phyloP scores from a whole-genome alignment of 2,797 vertebrate species.

The Gymnothorax javanicus region DNA sequence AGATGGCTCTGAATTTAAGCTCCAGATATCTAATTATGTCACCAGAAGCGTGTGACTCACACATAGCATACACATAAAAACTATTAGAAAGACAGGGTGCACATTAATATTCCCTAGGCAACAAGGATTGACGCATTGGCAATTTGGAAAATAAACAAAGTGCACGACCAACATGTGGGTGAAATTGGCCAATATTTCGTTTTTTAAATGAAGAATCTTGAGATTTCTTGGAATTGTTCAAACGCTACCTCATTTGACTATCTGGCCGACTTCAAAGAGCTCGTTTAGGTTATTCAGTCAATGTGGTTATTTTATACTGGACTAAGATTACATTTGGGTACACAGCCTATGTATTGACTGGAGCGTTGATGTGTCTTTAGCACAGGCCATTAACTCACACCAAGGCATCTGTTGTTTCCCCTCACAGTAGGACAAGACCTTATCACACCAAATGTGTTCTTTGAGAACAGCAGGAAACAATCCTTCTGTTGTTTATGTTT shows the following conservation, averaged over 20 bases:
- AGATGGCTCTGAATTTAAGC: slow-evolving; percentile 24
- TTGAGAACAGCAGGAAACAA: background rate
- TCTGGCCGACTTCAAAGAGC: background rate
- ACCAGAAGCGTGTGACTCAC: slow-evolving; percentile 30
- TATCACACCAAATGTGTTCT: background rate
- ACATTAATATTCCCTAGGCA: slow-evolving; percentile 4
- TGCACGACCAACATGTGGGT: background rate
- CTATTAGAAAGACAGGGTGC: background rate
- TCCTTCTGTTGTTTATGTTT: background rate
- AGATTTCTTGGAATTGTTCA: background rate
- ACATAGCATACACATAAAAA: slow-evolving; percentile 14
- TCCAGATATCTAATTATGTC: slow-evolving; percentile 33
- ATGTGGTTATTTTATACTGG: background rate
- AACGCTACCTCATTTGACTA: background rate
- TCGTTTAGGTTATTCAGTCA: background rate
- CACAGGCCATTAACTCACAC: background rate
- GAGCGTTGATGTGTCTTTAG: background rate
- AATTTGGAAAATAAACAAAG: background rate
- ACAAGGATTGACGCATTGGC: background rate
- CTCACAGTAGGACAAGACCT: background rate
- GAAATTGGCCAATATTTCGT: background rate
- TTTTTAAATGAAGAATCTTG: background rate
- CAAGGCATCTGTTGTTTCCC: background rate
- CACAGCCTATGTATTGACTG: background rate
- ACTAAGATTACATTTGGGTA: background rate